These are phyloP conservation scores for Cephalotes varians DNA, from an alignment of 2,888 invertebrate genomes.

Conservation along the genomic window DNA sequence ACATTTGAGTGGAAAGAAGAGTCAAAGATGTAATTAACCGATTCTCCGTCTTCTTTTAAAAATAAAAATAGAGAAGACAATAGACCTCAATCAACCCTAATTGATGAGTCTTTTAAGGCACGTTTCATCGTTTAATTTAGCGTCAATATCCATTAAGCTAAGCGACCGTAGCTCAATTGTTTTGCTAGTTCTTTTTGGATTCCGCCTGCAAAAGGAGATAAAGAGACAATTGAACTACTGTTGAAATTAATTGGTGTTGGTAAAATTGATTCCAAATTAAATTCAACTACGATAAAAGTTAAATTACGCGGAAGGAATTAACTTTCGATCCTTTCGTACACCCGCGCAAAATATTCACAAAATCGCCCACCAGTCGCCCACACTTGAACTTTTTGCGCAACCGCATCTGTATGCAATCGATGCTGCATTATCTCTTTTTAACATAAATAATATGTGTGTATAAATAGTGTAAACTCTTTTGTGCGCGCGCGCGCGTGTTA, in stretches of 20 bases:
- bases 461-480: constrained; percentile 1
- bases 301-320: constrained; percentile 35
- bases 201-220: neutral
- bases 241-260: constrained; percentile 40
- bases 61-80: neutral
- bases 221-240: constrained; percentile 24
- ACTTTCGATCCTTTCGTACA: constrained; percentile 2
- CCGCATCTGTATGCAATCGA: neutral
- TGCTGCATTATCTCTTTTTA: neutral
- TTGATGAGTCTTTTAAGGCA: neutral
- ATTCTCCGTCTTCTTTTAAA: neutral
- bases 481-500: too few species aligned
- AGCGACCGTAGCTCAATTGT: neutral
- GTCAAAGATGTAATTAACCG: neutral
- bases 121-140: constrained; percentile 22
- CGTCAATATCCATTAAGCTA: constrained; percentile 14
- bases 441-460: constrained; percentile 4
- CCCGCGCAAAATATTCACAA: constrained; percentile 10
- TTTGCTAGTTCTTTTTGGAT: constrained; percentile 23
- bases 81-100: constrained; percentile 15
- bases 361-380: neutral
- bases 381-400: constrained; percentile 8
- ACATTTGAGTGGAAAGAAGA: neutral
- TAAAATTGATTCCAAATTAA: constrained; percentile 32
- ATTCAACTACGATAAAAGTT: constrained; percentile 36